Conservation (phyloP, 2,797 vertebrate species). For the Bufotes viridis region DNA sequence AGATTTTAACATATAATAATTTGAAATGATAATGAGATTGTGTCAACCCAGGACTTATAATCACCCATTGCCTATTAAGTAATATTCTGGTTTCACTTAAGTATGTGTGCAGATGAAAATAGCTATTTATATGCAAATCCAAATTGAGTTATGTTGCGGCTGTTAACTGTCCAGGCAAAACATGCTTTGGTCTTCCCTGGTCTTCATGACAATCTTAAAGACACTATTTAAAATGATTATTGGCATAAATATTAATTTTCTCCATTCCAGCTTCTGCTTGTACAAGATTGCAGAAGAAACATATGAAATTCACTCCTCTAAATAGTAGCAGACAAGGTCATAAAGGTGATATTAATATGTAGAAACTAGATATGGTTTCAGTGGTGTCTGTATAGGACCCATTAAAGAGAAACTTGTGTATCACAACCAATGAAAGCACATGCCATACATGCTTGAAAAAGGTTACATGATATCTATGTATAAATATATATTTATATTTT, state of each 20-base stretch:
- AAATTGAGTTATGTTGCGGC: slow-evolving; percentile 28
- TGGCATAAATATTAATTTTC: slow-evolving; percentile 2
- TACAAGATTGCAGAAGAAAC: slow-evolving; percentile 1
- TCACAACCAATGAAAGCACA: background rate
- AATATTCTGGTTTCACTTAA: slow-evolving; percentile 47
- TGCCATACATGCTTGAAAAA: too few species aligned
- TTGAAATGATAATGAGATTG: slow-evolving; percentile 50
- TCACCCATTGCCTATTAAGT: slow-evolving; percentile 39
- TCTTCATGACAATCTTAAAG: slow-evolving; percentile 29
- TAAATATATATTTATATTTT: too few species aligned
- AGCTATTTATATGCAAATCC: slow-evolving; percentile 59
- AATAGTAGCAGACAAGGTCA: background rate
- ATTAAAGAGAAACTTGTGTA: background rate
- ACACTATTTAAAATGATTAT: slow-evolving; percentile 14
- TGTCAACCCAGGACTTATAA: slow-evolving; percentile 30
- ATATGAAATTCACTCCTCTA: background rate
- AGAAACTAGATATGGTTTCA: background rate
- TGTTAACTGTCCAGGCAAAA: slow-evolving; percentile 36
- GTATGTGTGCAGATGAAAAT: slow-evolving; percentile 40
- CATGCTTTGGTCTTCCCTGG: slow-evolving; percentile 27
- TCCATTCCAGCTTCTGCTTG: background rate
- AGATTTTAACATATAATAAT: slow-evolving; percentile 39
- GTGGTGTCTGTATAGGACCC: background rate
- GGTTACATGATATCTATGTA: too few species aligned
- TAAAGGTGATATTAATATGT: background rate